phyloP scores from a whole-genome alignment of 1,140 invertebrate genomes.

The Frieseomelitta varia region DNA sequence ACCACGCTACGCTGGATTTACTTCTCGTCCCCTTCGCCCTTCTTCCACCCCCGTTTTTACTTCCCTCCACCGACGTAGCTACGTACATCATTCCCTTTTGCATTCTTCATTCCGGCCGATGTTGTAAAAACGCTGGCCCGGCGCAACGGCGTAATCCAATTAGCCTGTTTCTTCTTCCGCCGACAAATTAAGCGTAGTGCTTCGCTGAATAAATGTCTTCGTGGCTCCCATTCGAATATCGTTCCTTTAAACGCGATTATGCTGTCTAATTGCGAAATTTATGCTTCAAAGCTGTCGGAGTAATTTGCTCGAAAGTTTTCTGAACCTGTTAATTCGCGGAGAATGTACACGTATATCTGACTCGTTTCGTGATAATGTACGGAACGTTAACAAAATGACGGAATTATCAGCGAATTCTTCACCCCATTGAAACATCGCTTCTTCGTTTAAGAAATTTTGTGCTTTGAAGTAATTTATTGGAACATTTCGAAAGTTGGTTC shows the following conservation, averaged over 20 bases:
- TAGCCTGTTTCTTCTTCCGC: slow-evolving; percentile 63
- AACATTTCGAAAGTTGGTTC: too few relatives aligned
- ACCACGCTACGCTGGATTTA: slow-evolving; percentile 71
- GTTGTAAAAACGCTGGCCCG: slow-evolving; percentile 50
- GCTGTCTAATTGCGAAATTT: slow-evolving; percentile 32
- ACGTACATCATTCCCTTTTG: slow-evolving; percentile 62
- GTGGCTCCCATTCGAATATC: slow-evolving; percentile 34
- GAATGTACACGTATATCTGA: background rate
- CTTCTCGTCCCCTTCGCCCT: slow-evolving; percentile 41
- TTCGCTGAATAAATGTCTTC: slow-evolving; percentile 33
- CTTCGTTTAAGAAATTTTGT: background rate
- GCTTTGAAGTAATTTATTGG: too few relatives aligned
- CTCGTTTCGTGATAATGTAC: background rate
- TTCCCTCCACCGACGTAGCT: slow-evolving; percentile 52
- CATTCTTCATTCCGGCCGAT: slow-evolving; percentile 60
- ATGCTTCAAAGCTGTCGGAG: background rate
- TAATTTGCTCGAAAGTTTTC: background rate
- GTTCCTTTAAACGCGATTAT: slow-evolving; percentile 28
- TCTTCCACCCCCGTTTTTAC: slow-evolving; percentile 62
- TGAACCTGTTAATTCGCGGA: background rate
- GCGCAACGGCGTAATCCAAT: slow-evolving; percentile 59
- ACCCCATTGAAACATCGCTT: too few relatives aligned
- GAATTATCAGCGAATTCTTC: too few relatives aligned
- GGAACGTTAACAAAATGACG: background rate
- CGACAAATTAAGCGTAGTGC: slow-evolving; percentile 57